phyloP scores from a whole-genome alignment of 30 jellyfish, hydroid and myxozoan species.

The Hydra vulgaris region DNA sequence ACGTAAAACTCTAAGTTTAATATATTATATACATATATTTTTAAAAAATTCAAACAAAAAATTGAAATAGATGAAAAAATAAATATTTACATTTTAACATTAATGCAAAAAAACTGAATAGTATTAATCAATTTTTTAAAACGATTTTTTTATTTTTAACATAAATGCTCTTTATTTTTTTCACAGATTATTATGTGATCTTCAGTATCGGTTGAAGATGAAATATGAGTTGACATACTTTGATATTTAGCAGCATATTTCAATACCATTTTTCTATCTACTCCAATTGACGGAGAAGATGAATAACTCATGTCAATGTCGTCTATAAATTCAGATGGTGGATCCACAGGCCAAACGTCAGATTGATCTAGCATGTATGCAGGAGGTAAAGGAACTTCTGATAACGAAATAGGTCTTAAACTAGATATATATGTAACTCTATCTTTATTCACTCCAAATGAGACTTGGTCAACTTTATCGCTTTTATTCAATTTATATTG shows the following conservation, averaged over 20 bases:
- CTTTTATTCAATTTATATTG: neutral
- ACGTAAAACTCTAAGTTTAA: too few species aligned
- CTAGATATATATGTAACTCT: neutral
- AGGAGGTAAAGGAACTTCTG: slow-evolving; percentile 86
- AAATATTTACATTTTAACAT: too few species aligned
- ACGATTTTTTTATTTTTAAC: too few species aligned
- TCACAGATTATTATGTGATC: too few species aligned
- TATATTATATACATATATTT: too few species aligned
- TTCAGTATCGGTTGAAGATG: neutral
- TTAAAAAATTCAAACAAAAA: too few species aligned
- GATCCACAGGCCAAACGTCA: slow-evolving; percentile 24
- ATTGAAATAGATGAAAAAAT: too few species aligned
- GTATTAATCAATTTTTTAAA: too few species aligned
- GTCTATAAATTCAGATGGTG: slow-evolving; percentile 44
- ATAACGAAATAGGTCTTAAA: slow-evolving; percentile 38
- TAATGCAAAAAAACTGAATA: too few species aligned
- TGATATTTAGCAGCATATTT: neutral
- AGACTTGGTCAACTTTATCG: neutral
- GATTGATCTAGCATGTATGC: slow-evolving; percentile 46
- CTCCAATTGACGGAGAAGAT: neutral
- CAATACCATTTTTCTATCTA: slow-evolving; percentile 1
- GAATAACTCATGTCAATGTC: neutral
- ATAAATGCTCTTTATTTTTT: neutral
- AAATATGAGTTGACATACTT: neutral
- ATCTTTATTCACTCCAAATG: neutral